These are phyloP conservation scores for Aphidoletes aphidimyza DNA, from an alignment of 2,888 invertebrate species.

Conservation along the genomic window DNA sequence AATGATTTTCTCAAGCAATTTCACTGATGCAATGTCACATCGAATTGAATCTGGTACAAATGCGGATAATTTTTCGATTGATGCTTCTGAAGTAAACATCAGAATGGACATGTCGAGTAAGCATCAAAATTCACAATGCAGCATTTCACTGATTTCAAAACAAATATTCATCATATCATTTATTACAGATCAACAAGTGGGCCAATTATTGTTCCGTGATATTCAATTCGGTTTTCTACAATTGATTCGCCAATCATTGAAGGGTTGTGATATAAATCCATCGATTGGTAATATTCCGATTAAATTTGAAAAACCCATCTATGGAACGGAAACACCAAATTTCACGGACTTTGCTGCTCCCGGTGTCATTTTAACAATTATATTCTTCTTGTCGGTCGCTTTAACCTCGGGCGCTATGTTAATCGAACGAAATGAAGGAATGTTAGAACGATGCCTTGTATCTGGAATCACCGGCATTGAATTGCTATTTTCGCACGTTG, in stretches of 20 bases:
- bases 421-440: conserved; percentile 88
- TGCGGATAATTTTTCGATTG: conserved; percentile 71
- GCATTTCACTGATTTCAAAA: neutral
- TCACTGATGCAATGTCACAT: conserved; percentile 74
- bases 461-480: conserved; percentile 84
- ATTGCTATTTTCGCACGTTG: conserved; percentile 86
- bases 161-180: neutral
- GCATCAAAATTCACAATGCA: conserved; percentile 60
- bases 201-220: conserved; percentile 79
- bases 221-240: conserved; percentile 77
- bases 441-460: conserved; percentile 88
- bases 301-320: conserved; percentile 78
- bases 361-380: conserved; percentile 76
- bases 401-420: conserved; percentile 91
- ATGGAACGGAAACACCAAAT: conserved; percentile 79
- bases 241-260: conserved; percentile 75
- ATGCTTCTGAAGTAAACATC: conserved; percentile 75
- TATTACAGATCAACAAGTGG: conserved; percentile 86
- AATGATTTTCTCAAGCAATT: conserved; percentile 79
- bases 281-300: conserved; percentile 67
- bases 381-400: conserved; percentile 93
- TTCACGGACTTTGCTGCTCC: conserved; percentile 96
- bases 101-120: conserved; percentile 88
- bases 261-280: conserved; percentile 73
- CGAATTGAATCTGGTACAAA: conserved; percentile 72